Evolutionary conservation across 1,140 invertebrate species (phyloP).

Genomic region (Plectus sambesii): DNA sequence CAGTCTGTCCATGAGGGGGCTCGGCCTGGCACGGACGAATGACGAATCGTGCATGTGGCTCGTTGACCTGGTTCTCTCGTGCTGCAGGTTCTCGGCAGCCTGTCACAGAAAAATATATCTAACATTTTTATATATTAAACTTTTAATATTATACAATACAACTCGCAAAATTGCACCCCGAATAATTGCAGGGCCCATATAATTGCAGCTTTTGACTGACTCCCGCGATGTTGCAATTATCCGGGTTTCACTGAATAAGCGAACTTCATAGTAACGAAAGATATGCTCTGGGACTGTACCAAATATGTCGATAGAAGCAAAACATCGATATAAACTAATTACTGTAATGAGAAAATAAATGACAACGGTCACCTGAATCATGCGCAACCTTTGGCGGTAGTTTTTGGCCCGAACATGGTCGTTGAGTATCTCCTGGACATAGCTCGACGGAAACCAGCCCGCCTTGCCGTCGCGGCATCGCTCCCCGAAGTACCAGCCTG

Average conservation of each 20-base stretch:
- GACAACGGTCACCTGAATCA: constrained; percentile 19
- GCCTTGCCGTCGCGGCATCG: constrained; percentile 70
- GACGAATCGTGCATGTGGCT: too few species aligned
- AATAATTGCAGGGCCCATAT: too few species aligned
- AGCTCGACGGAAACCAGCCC: constrained; percentile 86
- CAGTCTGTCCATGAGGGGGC: constrained; percentile 22
- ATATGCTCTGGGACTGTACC: too few species aligned
- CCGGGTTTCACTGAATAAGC: too few species aligned
- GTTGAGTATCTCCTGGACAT: constrained; percentile 77
- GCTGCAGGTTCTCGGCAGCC: constrained; percentile 17
- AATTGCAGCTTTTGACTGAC: too few species aligned
- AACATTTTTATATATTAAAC: constrained; percentile 7
- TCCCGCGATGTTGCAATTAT: too few species aligned
- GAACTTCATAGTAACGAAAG: too few species aligned
- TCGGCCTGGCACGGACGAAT: too few species aligned
- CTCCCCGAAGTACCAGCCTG: constrained; percentile 87
- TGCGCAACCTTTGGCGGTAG: constrained; percentile 34
- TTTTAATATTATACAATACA: background rate
- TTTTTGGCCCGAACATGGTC: constrained; percentile 69
- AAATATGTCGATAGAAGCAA: constrained; percentile 4
- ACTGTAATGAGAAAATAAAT: constrained; percentile 1
- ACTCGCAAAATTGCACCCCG: too few species aligned
- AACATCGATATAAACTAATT: constrained; percentile 2
- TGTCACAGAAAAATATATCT: constrained; percentile 16
- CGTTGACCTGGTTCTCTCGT: constrained; percentile 15